Evolutionary conservation across 2,113 vertebrate genomes (phyloP).

Genomic region (Austrofundulus limnaeus): DNA sequence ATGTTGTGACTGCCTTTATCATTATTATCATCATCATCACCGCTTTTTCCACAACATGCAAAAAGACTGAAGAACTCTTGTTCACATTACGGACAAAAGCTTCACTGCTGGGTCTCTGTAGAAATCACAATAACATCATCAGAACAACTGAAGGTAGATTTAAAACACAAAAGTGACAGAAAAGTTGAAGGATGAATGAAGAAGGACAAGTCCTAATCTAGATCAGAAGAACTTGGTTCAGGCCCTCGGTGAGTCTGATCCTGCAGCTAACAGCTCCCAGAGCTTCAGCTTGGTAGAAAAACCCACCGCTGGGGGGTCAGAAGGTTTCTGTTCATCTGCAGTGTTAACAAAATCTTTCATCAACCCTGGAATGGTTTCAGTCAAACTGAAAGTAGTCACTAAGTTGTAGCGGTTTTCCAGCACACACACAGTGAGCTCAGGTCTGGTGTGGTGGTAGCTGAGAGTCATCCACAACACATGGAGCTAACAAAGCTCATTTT

Average conservation of each 20-base stretch:
- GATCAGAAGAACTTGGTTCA: conserved; percentile 39
- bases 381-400: too few species aligned
- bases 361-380: too few species aligned
- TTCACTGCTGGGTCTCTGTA: conserved; percentile 59
- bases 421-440: too few species aligned
- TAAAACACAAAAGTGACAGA: conserved; percentile 22
- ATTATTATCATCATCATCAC: conserved; percentile 55
- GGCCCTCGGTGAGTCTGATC: conserved; percentile 29
- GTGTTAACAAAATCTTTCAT: too few species aligned
- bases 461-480: too few species aligned
- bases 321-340: too few species aligned
- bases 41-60: conserved; percentile 75
- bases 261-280: conserved; percentile 29
- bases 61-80: conserved; percentile 67
- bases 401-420: too few species aligned
- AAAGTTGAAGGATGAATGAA: conserved; percentile 51
- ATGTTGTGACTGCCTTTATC: conserved; percentile 70
- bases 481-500: too few species aligned
- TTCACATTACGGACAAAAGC: conserved; percentile 59
- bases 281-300: conserved; percentile 29
- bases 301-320: too few species aligned
- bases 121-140: conserved; percentile 73
- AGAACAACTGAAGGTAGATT: conserved; percentile 62
- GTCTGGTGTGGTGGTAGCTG: too few species aligned
- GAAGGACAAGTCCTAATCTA: conserved; percentile 42